phyloP scores from a whole-genome alignment of 2,888 invertebrate species.

The Psococerastis gibbosa region DNA sequence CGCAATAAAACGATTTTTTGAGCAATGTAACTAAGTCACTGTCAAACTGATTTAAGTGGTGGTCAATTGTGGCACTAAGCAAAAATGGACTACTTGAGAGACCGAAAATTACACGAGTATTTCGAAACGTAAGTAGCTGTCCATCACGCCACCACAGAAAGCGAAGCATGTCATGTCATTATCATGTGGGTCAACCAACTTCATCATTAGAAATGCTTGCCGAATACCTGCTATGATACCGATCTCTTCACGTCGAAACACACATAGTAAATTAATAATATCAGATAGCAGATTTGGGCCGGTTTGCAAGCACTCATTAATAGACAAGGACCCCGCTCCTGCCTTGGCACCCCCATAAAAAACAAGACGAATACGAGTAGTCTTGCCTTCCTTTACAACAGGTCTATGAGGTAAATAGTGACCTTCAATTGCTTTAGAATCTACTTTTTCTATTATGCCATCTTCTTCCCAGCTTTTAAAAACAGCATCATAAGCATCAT shows the following conservation, averaged over 20 bases:
- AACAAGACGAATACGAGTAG: conserved; percentile 15
- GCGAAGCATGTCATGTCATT: neutral
- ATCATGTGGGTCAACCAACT: neutral
- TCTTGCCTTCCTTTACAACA: conserved; percentile 14
- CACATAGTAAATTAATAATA: neutral
- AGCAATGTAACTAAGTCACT: conserved; percentile 3
- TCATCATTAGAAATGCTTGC: neutral
- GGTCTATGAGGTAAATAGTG: conserved; percentile 14
- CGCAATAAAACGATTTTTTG: conserved; percentile 10
- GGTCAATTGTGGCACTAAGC: conserved; percentile 10
- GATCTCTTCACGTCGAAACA: neutral
- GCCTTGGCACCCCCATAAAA: conserved; percentile 16
- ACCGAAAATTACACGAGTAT: conserved; percentile 12
- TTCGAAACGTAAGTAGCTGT: conserved; percentile 6
- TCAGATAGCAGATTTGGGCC: conserved; percentile 11
- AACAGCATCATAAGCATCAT: conserved; percentile 1
- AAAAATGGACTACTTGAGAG: conserved; percentile 13
- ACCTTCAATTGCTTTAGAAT: neutral
- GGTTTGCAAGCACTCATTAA: conserved; percentile 18
- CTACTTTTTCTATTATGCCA: neutral
- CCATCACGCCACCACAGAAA: neutral
- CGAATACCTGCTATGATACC: neutral
- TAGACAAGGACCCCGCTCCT: conserved; percentile 10
- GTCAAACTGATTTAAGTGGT: conserved; percentile 9
- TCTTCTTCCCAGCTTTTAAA: neutral